phyloP scores from a whole-genome alignment of 2,113 vertebrate species.

The Pseudorectes ferrugineus region DNA sequence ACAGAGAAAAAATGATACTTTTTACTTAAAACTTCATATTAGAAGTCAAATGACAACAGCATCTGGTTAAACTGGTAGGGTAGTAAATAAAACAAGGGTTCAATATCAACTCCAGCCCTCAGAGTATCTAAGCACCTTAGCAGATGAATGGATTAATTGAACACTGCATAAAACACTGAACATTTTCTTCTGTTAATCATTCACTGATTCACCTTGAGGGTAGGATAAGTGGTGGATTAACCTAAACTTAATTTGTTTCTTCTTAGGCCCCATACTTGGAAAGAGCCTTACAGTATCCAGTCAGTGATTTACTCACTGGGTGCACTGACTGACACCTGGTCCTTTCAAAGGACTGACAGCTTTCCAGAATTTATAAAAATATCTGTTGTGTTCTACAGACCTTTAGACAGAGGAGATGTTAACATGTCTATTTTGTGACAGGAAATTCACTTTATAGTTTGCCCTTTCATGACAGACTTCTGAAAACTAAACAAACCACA shows the following conservation, averaged over 20 bases:
- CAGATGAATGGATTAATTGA: conserved; percentile 56
- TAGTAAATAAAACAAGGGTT: not conserved
- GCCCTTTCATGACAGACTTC: not conserved
- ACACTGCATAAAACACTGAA: conserved; percentile 4
- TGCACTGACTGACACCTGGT: not conserved
- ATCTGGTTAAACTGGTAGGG: not conserved
- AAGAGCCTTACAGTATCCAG: not conserved
- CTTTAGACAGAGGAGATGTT: not conserved
- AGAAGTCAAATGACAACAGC: not conserved
- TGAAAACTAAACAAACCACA: not conserved
- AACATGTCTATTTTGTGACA: not conserved
- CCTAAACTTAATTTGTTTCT: conserved; percentile 29
- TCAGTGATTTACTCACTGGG: not conserved
- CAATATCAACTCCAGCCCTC: not conserved
- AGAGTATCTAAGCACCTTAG: conserved; percentile 12
- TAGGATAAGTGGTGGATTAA: conserved; percentile 28
- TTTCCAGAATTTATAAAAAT: not conserved
- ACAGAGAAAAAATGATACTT: not conserved
- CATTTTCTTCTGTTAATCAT: conserved; percentile 41
- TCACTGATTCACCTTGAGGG: conserved; percentile 47
- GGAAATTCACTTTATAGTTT: not conserved
- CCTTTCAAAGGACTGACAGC: not conserved
- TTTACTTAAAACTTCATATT: not conserved
- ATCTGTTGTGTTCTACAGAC: not conserved
- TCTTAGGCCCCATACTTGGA: not conserved